Conservation (phyloP, 2,113 vertebrate species). For the Garra rufa region DNA sequence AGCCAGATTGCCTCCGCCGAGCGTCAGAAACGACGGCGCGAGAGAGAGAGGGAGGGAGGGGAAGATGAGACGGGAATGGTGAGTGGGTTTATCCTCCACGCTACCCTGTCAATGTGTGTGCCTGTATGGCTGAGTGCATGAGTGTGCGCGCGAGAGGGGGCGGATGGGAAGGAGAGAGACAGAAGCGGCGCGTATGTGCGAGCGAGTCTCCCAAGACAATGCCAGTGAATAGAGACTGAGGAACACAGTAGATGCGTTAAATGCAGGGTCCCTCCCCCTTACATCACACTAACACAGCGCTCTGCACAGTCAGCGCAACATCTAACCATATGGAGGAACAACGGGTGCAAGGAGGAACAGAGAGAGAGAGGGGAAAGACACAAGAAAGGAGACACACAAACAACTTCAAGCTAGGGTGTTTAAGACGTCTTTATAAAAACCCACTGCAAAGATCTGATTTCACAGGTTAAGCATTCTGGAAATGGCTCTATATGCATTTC, state of each 20-base stretch:
- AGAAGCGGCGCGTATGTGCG: constrained; percentile 62
- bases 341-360: constrained; percentile 33
- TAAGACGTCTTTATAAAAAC: not conserved
- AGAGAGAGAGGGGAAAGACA: not conserved
- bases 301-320: constrained; percentile 72
- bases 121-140: constrained; percentile 57
- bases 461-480: not conserved
- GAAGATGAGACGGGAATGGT: constrained; percentile 58
- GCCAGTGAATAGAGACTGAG: constrained; percentile 63
- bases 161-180: constrained; percentile 25
- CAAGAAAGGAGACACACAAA: not conserved
- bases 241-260: constrained; percentile 70
- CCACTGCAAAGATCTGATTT: not conserved
- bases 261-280: constrained; percentile 64
- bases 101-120: constrained; percentile 56
- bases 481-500: not conserved
- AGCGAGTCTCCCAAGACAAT: constrained; percentile 63
- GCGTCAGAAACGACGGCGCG: constrained; percentile 48
- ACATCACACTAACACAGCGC: constrained; percentile 48
- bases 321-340: constrained; percentile 64
- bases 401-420: not conserved
- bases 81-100: constrained; percentile 55
- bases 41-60: constrained; percentile 34
- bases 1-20: constrained; percentile 63
- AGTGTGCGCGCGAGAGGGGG: constrained; percentile 54